These are phyloP conservation scores for Polyodon spathula DNA, from an alignment of 2,113 vertebrate genomes.

Conservation along the genomic window DNA sequence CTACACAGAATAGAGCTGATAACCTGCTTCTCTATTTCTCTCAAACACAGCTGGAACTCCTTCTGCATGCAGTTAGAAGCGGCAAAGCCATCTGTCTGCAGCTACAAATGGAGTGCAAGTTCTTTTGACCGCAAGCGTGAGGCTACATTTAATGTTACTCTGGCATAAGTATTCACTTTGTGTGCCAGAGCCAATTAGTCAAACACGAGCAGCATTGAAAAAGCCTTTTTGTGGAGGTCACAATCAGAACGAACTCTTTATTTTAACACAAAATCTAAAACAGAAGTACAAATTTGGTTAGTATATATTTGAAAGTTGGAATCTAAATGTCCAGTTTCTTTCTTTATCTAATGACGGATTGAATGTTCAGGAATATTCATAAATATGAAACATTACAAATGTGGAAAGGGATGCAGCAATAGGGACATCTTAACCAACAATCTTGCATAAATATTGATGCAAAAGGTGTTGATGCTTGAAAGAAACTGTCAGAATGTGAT, in stretches of 20 bases:
- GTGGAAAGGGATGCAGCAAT: too few species aligned
- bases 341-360: too few species aligned
- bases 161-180: slow-evolving; percentile 25
- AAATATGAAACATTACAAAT: too few species aligned
- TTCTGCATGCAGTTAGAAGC: slow-evolving; percentile 6
- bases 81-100: slow-evolving; percentile 28
- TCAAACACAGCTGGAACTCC: slow-evolving; percentile 5
- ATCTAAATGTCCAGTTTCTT: too few species aligned
- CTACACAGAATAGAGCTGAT: too few species aligned
- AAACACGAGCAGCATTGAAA: slow-evolving; percentile 23
- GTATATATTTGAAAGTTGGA: background rate
- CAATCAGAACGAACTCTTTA: slow-evolving; percentile 12
- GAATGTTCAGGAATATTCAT: too few species aligned
- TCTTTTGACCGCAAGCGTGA: slow-evolving; percentile 39
- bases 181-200: slow-evolving; percentile 34
- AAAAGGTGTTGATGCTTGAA: too few species aligned
- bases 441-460: too few species aligned
- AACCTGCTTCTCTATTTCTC: background rate
- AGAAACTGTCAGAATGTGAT: too few species aligned
- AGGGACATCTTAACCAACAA: too few species aligned
- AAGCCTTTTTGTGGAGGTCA: slow-evolving; percentile 19
- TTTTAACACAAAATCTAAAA: slow-evolving; percentile 5
- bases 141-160: slow-evolving; percentile 27
- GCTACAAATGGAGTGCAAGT: slow-evolving; percentile 29
- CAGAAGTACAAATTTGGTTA: background rate